A percentile compares a stretch with the other conserved stretches of the same genome.
phyloP scores from a whole-genome alignment of 2,797 vertebrate species.

The Trachops cirrhosus region DNA sequence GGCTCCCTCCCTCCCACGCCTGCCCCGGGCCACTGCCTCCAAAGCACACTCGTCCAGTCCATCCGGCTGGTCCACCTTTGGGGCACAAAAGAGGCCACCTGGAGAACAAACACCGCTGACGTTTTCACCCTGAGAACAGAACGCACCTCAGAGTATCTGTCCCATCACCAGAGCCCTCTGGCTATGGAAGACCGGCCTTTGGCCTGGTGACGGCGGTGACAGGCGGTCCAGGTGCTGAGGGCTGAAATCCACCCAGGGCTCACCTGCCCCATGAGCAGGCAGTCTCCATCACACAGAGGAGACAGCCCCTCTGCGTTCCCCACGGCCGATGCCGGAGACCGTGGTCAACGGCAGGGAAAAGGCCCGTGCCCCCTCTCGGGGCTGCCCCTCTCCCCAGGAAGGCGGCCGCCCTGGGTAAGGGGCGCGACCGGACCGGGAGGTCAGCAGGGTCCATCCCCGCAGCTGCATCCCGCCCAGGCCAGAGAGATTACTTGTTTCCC shows the following conservation, averaged over 20 bases:
- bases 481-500: fast-evolving
- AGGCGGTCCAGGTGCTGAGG: fast-evolving
- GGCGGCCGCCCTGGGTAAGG: background rate
- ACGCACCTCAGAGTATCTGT: background rate
- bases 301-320: too few species aligned
- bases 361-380: too few species aligned
- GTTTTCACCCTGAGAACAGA: background rate
- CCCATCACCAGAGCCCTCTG: background rate
- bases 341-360: fast-evolving
- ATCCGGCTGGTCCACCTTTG: fast-evolving
- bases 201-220: fast-evolving
- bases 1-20: background rate
- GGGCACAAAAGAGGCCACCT: background rate
- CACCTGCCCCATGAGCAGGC: background rate
- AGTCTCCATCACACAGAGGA: fast-evolving
- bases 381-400: fast-evolving
- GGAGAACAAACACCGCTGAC: background rate
- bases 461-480: too few species aligned
- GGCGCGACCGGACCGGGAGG: background rate
- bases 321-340: fast-evolving
- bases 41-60: too few species aligned
- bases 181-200: background rate
- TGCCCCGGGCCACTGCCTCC: too few species aligned
- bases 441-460: fast-evolving
- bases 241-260: too few species aligned